These are phyloP conservation scores for Patella depressa DNA, from an alignment of 2,888 invertebrate genomes.

Conservation along the genomic window DNA sequence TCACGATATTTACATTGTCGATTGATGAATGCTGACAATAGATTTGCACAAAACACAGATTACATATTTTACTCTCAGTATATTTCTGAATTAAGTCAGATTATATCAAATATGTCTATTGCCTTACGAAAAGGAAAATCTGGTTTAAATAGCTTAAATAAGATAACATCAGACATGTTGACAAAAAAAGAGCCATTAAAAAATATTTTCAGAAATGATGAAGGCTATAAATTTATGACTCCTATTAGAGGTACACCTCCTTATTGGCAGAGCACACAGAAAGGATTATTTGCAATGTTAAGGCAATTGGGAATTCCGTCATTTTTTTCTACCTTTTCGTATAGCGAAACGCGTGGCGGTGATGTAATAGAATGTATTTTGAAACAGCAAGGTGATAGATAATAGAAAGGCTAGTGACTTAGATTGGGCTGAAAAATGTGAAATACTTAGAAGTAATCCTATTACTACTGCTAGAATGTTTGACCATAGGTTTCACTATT, in stretches of 20 bases:
- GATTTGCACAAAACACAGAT: constrained; percentile 25
- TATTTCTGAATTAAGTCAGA: constrained; percentile 24
- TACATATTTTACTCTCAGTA: constrained; percentile 32
- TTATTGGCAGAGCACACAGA: too few relatives aligned
- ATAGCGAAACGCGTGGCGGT: constrained; percentile 20
- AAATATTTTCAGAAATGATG: constrained; percentile 14
- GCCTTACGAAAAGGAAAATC: constrained; percentile 25
- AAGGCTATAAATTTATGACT: constrained; percentile 22
- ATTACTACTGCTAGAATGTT: constrained; percentile 27
- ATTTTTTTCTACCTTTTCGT: constrained; percentile 21
- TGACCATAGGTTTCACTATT: constrained; percentile 21
- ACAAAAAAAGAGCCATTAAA: constrained; percentile 17
- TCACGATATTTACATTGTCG: too few relatives aligned
- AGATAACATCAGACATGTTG: constrained; percentile 19
- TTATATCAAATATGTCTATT: constrained; percentile 24
- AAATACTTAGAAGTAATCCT: constrained; percentile 25
- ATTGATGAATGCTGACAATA: constrained; percentile 22
- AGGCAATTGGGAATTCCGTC: constrained; percentile 24
- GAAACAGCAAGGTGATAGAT: constrained; percentile 15
- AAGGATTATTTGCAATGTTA: too few relatives aligned
- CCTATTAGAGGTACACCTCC: too few relatives aligned
- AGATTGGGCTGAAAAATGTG: constrained; percentile 26
- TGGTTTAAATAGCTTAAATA: constrained; percentile 8
- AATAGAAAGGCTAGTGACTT: constrained; percentile 13
- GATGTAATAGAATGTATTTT: constrained; percentile 21